Evolutionary conservation across 2,797 vertebrate species (phyloP).

Genomic region (Takifugu ocellatus): DNA sequence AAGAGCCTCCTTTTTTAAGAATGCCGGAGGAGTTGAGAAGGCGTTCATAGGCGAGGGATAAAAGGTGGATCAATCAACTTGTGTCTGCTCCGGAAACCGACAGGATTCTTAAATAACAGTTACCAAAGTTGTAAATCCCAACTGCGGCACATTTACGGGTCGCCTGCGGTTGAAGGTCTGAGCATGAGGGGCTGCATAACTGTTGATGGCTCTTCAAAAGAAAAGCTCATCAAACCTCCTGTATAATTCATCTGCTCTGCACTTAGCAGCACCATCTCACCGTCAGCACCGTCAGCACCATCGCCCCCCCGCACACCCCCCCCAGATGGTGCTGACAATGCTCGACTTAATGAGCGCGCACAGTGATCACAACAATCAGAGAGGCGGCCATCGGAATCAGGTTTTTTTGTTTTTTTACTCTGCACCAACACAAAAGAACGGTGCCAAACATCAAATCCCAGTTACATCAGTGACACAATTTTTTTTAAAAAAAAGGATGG

Average conservation of each 20-base stretch:
- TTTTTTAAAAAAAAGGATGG: constrained; percentile 20
- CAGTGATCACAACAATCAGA: too few species aligned
- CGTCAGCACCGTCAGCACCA: background rate
- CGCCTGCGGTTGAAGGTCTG: background rate
- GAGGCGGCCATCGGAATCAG: too few species aligned
- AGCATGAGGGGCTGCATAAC: background rate
- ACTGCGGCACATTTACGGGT: background rate
- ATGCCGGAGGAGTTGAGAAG: too few species aligned
- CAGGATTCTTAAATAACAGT: too few species aligned
- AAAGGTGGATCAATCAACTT: too few species aligned
- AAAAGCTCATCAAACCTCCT: constrained; percentile 4
- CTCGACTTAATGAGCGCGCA: too few species aligned
- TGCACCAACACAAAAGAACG: constrained; percentile 52
- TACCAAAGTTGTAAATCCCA: background rate
- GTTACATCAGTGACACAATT: constrained; percentile 55
- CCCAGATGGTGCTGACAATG: too few species aligned
- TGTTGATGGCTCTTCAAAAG: background rate
- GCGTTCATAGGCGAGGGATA: too few species aligned
- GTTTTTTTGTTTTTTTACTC: constrained; percentile 68
- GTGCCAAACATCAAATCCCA: constrained; percentile 59
- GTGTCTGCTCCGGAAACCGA: too few species aligned
- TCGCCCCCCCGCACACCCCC: too few species aligned
- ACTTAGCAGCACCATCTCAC: background rate
- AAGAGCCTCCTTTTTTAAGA: too few species aligned
- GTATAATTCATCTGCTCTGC: constrained; percentile 1